Evolutionary conservation across 2,113 vertebrate genomes (phyloP).

Genomic region (Rallus limicola): DNA sequence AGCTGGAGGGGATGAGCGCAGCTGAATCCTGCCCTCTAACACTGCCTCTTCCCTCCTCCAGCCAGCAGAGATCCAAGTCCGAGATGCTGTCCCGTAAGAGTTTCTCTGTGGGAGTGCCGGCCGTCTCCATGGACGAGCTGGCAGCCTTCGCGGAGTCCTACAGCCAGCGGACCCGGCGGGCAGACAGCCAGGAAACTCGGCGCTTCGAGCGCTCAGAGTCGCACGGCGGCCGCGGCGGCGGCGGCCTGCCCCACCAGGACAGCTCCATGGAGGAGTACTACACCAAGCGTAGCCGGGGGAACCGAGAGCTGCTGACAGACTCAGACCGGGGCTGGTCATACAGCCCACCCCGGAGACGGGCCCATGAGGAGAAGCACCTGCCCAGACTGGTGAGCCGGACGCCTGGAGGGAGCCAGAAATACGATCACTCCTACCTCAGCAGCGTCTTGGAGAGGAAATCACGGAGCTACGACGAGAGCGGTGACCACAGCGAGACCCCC

Average conservation of each 20-base stretch:
- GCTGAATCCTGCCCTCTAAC: background rate
- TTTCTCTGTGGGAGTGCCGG: conserved; percentile 83
- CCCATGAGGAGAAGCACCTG: conserved; percentile 81
- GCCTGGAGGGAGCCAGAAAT: conserved; percentile 80
- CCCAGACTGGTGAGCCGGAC: conserved; percentile 81
- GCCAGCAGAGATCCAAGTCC: conserved; percentile 88
- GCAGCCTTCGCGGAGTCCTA: conserved; percentile 90
- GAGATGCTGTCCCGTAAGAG: conserved; percentile 91
- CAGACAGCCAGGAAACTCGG: conserved; percentile 76
- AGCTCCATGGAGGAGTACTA: conserved; percentile 75
- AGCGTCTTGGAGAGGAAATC: conserved; percentile 86
- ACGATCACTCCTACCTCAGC: conserved; percentile 84
- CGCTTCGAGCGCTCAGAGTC: conserved; percentile 76
- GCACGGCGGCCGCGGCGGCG: conserved; percentile 16
- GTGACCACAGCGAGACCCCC: conserved; percentile 80
- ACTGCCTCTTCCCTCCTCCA: conserved; percentile 14
- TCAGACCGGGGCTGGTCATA: conserved; percentile 76
- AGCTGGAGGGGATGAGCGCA: fast-evolving
- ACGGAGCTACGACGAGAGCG: conserved; percentile 75
- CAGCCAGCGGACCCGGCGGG: conserved; percentile 75
- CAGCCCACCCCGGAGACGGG: conserved; percentile 79
- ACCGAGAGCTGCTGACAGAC: conserved; percentile 67
- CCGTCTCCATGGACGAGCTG: conserved; percentile 93
- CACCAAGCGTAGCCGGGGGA: conserved; percentile 69
- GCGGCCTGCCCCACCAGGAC: conserved; percentile 63